Evolutionary conservation across 2,113 vertebrate genomes (phyloP).

Genomic region (Lethenteron reissneri): DNA sequence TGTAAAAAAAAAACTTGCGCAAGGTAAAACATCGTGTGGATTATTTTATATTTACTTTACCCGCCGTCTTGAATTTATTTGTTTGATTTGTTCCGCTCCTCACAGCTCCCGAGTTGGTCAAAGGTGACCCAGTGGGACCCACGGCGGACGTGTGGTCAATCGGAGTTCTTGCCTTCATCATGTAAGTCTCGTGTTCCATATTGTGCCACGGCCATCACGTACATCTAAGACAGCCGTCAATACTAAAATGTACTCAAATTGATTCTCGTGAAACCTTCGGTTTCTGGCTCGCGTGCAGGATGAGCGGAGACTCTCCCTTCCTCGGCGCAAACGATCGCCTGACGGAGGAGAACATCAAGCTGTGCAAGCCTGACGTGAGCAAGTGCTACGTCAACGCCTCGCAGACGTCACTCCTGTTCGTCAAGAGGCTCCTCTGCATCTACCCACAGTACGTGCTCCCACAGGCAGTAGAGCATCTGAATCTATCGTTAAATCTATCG

Average conservation of each 20-base stretch:
- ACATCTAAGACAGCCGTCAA: no score
- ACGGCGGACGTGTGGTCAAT: constrained; percentile 84
- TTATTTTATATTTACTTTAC: no score
- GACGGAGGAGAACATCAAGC: constrained; percentile 57
- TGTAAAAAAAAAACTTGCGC: no score
- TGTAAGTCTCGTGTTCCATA: constrained; percentile 37
- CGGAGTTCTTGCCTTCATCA: constrained; percentile 67
- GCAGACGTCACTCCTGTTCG: constrained; percentile 79
- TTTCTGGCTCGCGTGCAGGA: constrained; percentile 26
- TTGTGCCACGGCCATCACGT: no score
- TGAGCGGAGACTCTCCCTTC: constrained; percentile 72
- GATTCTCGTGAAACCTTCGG: background rate
- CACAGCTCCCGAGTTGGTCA: constrained; percentile 85
- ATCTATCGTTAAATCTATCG: no score
- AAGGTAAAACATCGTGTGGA: no score
- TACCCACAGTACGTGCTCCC: constrained; percentile 56
- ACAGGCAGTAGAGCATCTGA: no score
- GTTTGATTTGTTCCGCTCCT: constrained; percentile 10
- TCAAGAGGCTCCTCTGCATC: constrained; percentile 71
- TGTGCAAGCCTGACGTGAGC: constrained; percentile 71
- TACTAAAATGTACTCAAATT: no score
- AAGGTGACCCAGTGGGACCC: constrained; percentile 71
- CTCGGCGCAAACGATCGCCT: constrained; percentile 48
- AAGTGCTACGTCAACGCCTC: constrained; percentile 91
- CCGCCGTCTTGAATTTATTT: no score